Evolutionary conservation across 2,797 vertebrate species (phyloP), one percentile per base, ranked within the genome.

Genomic region (Macroramphosus scolopax): DNA sequence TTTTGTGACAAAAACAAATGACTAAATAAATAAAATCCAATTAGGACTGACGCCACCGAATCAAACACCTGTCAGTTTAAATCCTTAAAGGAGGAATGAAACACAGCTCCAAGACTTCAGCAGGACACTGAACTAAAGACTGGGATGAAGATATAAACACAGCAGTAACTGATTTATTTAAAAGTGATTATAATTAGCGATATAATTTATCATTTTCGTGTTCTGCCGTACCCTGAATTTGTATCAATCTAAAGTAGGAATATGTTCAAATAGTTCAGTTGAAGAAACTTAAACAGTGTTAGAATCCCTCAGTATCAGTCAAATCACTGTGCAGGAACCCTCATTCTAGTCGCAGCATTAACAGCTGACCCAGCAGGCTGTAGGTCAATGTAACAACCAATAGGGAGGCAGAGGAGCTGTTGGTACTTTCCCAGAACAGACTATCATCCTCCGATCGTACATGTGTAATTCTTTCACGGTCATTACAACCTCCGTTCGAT

Each of bases 1-100:
- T 68, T 63, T 63, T 78, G 43, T 25, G 36, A 75, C 77, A 64
- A 75, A 76, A 72, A 84, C 67, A 74, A 83, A 76, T 29, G 29
- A 61, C 69, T 60, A 68, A 73, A 75, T 64, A 68, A 75, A 77
- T 67, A 46, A 73, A 77, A 61, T 66, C 45, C 38, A 68, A 77
- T 71, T 68, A 58, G 66, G 68, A 67, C 33, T 33, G 50, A 72
- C 76, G 63, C 71, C 34, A 75, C n/a, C n/a, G n/a, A 82, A 73
- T 77, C 58, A 63, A 67, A 78, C 70, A 77, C 63, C 65, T 72
- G 74, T 68, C 72, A 76, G 53, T 58, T 63, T 57, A 67, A 79
- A 72, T 83, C 47, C 64, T 69, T 53, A 51, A 48, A 72, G 72
- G 25, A 51, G 40, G 45, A 64, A 32, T 40, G 46, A 32, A 65